These are phyloP conservation scores for Cyrtorhinus lividipennis DNA, from an alignment of 1,140 invertebrate species.

Conservation along the genomic window DNA sequence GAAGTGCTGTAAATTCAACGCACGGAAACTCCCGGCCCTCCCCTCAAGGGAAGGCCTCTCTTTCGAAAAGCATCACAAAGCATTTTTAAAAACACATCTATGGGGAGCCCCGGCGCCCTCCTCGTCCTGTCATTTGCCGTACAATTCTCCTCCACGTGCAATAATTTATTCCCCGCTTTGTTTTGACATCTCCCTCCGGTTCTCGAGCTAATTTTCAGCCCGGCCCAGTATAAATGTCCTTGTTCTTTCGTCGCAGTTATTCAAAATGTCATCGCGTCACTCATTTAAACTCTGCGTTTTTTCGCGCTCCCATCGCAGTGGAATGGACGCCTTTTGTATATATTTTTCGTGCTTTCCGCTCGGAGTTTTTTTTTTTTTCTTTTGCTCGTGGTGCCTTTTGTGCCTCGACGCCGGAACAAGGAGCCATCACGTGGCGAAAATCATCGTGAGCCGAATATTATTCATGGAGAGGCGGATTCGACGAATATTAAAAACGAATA, in stretches of 20 bases:
- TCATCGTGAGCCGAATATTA: too few relatives aligned
- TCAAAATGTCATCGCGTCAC: slow-evolving; percentile 5
- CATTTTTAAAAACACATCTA: neutral
- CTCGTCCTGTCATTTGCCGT: neutral
- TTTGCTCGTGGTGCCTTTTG: neutral
- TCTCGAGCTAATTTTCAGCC: slow-evolving; percentile 1
- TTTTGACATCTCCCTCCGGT: neutral
- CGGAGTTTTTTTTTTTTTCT: neutral
- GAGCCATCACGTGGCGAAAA: neutral
- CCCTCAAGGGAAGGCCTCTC: neutral
- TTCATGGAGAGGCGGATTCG: too few relatives aligned
- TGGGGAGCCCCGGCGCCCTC: neutral
- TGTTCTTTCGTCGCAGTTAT: slow-evolving; percentile 1
- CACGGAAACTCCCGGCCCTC: neutral
- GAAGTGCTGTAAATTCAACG: neutral
- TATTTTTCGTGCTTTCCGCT: neutral
- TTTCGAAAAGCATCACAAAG: neutral
- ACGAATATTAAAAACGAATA: too few relatives aligned
- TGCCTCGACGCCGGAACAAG: neutral
- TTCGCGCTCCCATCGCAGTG: neutral
- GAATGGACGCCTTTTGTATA: neutral
- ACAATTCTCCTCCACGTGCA: neutral
- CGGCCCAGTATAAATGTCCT: neutral
- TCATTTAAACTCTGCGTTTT: neutral
- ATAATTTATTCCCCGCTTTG: slow-evolving; percentile 3